Percentiles rank a stretch among this genome's conserved stretches.
These are phyloP conservation scores for Pocillopora meandrina DNA, from an alignment of 92 coral and sea anemone genomes.

Conservation along the genomic window DNA sequence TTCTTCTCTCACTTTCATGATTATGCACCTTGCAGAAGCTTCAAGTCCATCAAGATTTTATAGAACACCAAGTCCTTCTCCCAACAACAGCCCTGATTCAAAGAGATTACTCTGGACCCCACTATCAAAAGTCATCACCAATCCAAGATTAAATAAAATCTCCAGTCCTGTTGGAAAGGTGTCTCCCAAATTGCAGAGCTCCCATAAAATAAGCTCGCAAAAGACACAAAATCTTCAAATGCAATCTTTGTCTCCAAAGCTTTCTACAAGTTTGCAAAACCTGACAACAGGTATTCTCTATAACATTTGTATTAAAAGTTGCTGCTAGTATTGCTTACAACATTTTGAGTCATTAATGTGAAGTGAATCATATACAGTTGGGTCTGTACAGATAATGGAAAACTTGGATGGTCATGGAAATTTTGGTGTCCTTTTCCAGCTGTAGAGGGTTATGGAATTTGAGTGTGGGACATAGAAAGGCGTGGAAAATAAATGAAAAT, in stretches of 20 bases:
- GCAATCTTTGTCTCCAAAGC: slow-evolving; percentile 8
- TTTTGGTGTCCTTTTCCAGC: too few relatives aligned
- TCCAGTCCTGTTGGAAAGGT: slow-evolving; percentile 55
- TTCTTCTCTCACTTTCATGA: neutral
- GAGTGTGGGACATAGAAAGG: too few relatives aligned
- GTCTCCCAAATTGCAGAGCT: slow-evolving; percentile 12
- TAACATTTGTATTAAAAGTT: neutral
- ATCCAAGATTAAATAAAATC: slow-evolving; percentile 59
- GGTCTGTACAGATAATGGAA: too few relatives aligned
- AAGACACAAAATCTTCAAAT: slow-evolving; percentile 17
- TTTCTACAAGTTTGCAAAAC: neutral
- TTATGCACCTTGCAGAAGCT: slow-evolving; percentile 4
- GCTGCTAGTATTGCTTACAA: too few relatives aligned
- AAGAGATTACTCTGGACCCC: slow-evolving; percentile 37
- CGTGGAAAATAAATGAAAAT: too few relatives aligned
- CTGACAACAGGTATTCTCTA: slow-evolving; percentile 6
- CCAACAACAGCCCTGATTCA: slow-evolving; percentile 24
- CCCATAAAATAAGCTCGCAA: slow-evolving; percentile 36
- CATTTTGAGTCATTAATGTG: too few relatives aligned
- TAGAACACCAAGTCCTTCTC: slow-evolving; percentile 39
- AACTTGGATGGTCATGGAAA: too few relatives aligned
- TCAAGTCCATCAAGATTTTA: slow-evolving; percentile 13
- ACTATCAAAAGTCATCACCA: slow-evolving; percentile 56
- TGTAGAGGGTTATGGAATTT: too few relatives aligned
- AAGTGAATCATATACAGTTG: too few relatives aligned